Base-by-base conservation (phyloP, 2,888 invertebrate genomes). In the Drosophila colorata region DNA sequence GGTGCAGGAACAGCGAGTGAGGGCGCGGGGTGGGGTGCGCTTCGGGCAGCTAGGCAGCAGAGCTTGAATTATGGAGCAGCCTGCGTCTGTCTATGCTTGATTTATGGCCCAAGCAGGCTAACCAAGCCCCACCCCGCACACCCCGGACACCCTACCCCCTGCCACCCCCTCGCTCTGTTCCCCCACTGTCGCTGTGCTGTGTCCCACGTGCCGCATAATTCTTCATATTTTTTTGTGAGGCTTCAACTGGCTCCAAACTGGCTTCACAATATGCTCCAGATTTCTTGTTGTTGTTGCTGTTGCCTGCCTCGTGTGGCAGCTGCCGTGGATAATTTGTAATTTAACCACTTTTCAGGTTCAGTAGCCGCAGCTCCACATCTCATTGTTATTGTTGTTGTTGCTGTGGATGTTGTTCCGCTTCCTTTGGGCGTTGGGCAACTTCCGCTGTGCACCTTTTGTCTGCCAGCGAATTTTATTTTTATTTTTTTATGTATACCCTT, bases 271-370 rank as follows among this genome's bases (percentile, higher is more conserved):
- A 63, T 72, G 78, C 66, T 44, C 59, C 52, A 69, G 51, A 31
- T 47, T 56, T 53, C 43, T 33, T 14, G 35, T 35, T 77, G 63
- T 43, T 53, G 33, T 48, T 43, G 69, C 71, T 67, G 67, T 20
- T 67, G 71, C 51, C 40, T 52, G 69, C 59, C 66, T 57, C 56
- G 70, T 73, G 78, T 72, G 71, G 71, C 82, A 85, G 84, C 79
- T 87, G 90, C 80, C 88, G 81, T 85, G 84, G 83, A 90, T 90
- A 90, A 91, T 91, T 91, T 91, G 90, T 91, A 92, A 91, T 91
- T 91, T 92, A 92, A 91, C 90, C 91, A 92, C 92, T 91, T 92
- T 91, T 91, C 90, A 88, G 90, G 90, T 91, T 92, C 91, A 91
- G 90, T 90, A 90, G 90, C 80, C 88, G 85, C 84, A 84, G 80